phyloP scores from a whole-genome alignment of 2,888 invertebrate species.

The Julus scandinavius region DNA sequence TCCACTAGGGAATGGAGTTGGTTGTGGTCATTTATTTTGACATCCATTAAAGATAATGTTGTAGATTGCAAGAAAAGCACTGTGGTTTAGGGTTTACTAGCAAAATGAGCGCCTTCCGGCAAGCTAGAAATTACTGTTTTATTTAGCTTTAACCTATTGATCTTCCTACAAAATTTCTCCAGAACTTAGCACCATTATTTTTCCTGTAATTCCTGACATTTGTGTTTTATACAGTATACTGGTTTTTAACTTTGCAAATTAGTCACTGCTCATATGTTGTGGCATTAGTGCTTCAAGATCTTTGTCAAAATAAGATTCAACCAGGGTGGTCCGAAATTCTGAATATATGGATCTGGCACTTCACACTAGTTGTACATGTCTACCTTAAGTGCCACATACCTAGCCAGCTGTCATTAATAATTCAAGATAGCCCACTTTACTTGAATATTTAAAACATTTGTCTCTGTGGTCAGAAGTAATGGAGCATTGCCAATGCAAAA shows the following conservation, averaged over 20 bases:
- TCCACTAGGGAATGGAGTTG: constrained; percentile 4
- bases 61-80: neutral
- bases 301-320: neutral
- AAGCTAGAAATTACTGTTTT: neutral
- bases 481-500: too few species aligned
- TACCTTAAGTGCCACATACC: neutral
- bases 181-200: neutral
- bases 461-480: too few species aligned
- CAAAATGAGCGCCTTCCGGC: neutral
- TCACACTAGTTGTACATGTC: neutral
- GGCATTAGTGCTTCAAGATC: neutral
- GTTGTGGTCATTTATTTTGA: constrained; percentile 12
- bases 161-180: neutral
- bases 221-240: neutral
- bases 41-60: neutral
- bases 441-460: too few species aligned
- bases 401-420: neutral
- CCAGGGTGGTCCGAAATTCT: constrained; percentile 10
- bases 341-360: neutral
- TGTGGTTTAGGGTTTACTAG: neutral
- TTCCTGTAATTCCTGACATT: neutral
- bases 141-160: constrained; percentile 28
- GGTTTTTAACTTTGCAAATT: neutral
- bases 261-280: neutral
- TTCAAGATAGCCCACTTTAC: neutral